Percentiles rank a stretch among this genome's conserved stretches.
These are phyloP conservation scores for Gadopsis bispinosus DNA, from an alignment of 2,797 vertebrate genomes.

Conservation along the genomic window DNA sequence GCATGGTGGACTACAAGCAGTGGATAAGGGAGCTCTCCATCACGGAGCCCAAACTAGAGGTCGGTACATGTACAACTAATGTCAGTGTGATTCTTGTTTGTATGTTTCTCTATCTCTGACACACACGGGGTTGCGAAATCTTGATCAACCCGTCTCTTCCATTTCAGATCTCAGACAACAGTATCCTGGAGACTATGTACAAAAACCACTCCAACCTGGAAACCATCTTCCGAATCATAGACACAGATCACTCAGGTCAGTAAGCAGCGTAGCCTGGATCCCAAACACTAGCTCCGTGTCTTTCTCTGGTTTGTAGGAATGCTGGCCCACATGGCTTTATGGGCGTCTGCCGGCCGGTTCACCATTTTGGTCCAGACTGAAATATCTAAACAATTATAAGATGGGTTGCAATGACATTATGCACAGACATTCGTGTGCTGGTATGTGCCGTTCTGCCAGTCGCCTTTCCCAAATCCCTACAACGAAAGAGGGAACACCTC, in stretches of 20 bases:
- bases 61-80: neutral
- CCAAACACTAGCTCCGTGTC: neutral
- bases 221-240: slow-evolving; percentile 95
- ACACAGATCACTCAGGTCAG: slow-evolving; percentile 94
- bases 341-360: neutral
- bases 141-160: neutral
- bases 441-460: no score
- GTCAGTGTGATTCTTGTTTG: neutral
- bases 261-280: slow-evolving; percentile 12
- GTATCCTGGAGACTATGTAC: slow-evolving; percentile 93
- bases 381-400: neutral
- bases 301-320: neutral
- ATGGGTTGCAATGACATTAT: neutral
- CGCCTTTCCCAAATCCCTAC: neutral
- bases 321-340: neutral
- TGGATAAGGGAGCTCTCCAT: slow-evolving; percentile 91
- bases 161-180: slow-evolving; percentile 84
- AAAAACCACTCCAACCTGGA: slow-evolving; percentile 93
- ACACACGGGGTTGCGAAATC: neutral
- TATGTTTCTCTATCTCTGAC: neutral
- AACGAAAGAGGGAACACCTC: neutral
- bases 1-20: slow-evolving; percentile 86
- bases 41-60: slow-evolving; percentile 85
- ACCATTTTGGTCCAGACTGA: neutral
- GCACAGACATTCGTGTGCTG: neutral